A percentile compares a stretch with the other conserved stretches of the same genome.
phyloP scores from a whole-genome alignment of 2,113 vertebrate species.

The Beaufortia kweichowensis region DNA sequence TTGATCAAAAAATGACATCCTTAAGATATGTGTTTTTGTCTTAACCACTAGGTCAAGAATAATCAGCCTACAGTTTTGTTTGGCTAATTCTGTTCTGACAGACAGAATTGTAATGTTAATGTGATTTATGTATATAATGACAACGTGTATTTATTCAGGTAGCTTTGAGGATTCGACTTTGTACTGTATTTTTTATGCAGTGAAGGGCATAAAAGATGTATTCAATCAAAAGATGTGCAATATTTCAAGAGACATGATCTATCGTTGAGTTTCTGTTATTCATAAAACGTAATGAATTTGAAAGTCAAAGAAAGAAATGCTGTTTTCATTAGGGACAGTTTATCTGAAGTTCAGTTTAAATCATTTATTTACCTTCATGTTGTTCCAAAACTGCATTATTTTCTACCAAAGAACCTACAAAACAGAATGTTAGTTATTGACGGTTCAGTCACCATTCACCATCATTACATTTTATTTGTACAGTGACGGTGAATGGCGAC shows the following conservation, averaged over 20 bases:
- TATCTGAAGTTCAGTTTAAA: too few relatives aligned
- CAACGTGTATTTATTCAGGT: conserved; percentile 23
- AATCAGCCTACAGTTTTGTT: not conserved
- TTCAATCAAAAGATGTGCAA: conserved; percentile 21
- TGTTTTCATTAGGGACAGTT: too few relatives aligned
- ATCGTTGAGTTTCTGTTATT: not conserved
- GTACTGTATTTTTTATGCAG: not conserved
- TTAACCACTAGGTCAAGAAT: not conserved
- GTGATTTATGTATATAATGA: not conserved
- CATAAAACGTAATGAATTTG: not conserved
- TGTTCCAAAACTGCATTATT: too few relatives aligned
- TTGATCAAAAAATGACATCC: not conserved
- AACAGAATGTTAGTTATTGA: too few relatives aligned
- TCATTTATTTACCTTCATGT: too few relatives aligned
- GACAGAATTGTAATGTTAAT: not conserved
- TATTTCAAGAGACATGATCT: not conserved
- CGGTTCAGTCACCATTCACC: too few relatives aligned
- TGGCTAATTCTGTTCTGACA: not conserved
- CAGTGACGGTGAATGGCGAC: too few relatives aligned
- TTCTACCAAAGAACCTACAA: too few relatives aligned
- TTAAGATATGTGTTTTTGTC: not conserved
- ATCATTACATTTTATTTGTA: too few relatives aligned
- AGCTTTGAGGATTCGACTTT: conserved; percentile 1
- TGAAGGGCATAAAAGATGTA: not conserved
- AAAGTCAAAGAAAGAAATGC: too few relatives aligned